These are phyloP conservation scores for Drosophila macrospina DNA, from an alignment of 2,888 invertebrate species.

Conservation along the genomic window DNA sequence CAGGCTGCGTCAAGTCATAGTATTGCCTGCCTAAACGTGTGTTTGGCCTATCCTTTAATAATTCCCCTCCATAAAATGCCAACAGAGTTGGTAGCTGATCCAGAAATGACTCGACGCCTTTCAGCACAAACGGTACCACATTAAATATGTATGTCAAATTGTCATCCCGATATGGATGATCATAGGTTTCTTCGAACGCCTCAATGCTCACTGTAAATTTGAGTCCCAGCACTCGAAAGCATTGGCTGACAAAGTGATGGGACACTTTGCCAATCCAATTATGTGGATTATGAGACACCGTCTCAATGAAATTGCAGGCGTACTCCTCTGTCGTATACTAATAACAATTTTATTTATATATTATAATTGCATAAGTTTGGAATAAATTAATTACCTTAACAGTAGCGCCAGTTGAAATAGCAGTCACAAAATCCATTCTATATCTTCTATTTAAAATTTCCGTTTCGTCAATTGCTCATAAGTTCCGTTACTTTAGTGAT, in stretches of 20 bases:
- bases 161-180: slow-evolving; percentile 53
- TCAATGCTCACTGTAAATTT: slow-evolving; percentile 45
- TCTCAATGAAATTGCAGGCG: slow-evolving; percentile 29
- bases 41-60: neutral
- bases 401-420: slow-evolving; percentile 49
- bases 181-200: slow-evolving; percentile 27
- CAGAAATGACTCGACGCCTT: slow-evolving; percentile 52
- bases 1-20: slow-evolving; percentile 46
- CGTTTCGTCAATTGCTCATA: neutral
- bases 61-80: neutral
- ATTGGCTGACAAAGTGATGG: slow-evolving; percentile 62
- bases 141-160: slow-evolving; percentile 58
- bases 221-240: slow-evolving; percentile 55
- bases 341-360: neutral
- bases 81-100: slow-evolving; percentile 33
- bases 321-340: slow-evolving; percentile 41
- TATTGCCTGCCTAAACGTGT: slow-evolving; percentile 3
- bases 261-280: slow-evolving; percentile 55
- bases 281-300: slow-evolving; percentile 32
- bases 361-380: neutral
- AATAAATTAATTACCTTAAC: slow-evolving; percentile 36
- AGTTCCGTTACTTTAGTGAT: slow-evolving; percentile 35
- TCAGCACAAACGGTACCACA: slow-evolving; percentile 39
- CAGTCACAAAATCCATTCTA: slow-evolving; percentile 55
- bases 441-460: neutral